Conservation (phyloP, 1,140 invertebrate genomes). For the Monomorium pharaonis region DNA sequence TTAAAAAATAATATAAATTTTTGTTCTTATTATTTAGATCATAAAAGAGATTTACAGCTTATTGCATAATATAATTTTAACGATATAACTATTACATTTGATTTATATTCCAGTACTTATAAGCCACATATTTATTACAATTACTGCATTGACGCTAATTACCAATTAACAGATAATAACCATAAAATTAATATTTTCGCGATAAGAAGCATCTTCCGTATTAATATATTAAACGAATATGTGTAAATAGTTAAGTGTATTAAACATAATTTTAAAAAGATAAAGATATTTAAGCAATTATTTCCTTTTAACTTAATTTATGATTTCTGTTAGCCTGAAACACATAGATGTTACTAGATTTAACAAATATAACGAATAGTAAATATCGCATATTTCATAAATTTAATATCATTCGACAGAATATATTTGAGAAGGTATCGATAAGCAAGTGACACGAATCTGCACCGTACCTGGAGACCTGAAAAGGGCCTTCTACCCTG, state of each 20-base stretch:
- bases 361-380: conserved; percentile 14
- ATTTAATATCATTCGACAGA: conserved; percentile 55
- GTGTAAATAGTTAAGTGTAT: background rate
- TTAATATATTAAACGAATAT: background rate
- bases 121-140: conserved; percentile 69
- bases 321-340: background rate
- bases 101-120: conserved; percentile 65
- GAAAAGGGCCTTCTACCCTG: conserved; percentile 71
- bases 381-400: conserved; percentile 26
- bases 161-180: conserved; percentile 15
- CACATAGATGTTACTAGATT: background rate
- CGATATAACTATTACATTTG: conserved; percentile 1
- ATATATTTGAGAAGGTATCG: conserved; percentile 65
- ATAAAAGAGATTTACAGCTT: conserved; percentile 49
- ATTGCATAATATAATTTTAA: conserved; percentile 65
- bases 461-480: conserved; percentile 67
- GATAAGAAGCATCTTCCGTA: background rate
- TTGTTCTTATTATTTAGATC: conserved; percentile 24
- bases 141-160: conserved; percentile 19
- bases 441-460: conserved; percentile 70
- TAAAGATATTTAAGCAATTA: background rate
- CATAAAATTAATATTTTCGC: conserved; percentile 14
- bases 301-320: background rate
- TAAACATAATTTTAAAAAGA: background rate
- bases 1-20: background rate